Evolutionary conservation across 2,113 vertebrate genomes (phyloP).

Genomic region (Thermophis baileyi): DNA sequence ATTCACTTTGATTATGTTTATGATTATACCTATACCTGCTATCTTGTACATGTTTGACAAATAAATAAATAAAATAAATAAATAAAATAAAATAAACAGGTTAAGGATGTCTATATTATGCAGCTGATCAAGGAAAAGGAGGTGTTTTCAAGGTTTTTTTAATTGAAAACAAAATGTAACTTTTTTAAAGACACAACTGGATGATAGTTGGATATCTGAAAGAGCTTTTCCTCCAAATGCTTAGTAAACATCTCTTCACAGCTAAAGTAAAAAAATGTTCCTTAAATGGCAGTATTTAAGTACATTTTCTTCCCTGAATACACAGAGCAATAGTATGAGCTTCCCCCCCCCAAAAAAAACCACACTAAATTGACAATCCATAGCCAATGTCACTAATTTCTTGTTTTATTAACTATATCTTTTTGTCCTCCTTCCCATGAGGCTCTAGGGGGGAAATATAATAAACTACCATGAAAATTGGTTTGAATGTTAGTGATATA

Average conservation of each 20-base stretch:
- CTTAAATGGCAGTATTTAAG: slow-evolving; percentile 1
- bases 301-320: neutral
- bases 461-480: neutral
- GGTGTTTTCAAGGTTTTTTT: neutral
- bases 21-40: too few species aligned
- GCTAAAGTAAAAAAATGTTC: slow-evolving; percentile 9
- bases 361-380: neutral
- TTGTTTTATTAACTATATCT: slow-evolving; percentile 31
- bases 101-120: neutral
- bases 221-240: slow-evolving; percentile 26
- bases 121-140: neutral
- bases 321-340: neutral
- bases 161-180: neutral
- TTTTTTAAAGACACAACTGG: neutral
- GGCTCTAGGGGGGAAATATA: neutral
- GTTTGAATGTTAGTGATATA: neutral
- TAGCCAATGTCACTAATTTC: slow-evolving; percentile 7
- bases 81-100: too few species aligned
- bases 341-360: neutral
- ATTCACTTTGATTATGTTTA: too few species aligned
- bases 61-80: too few species aligned
- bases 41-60: too few species aligned
- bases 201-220: neutral
- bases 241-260: slow-evolving; percentile 1
- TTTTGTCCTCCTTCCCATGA: neutral